Evolutionary conservation across 1,140 invertebrate species (phyloP), one percentile per base, ranked within the genome.

Genomic region (Trichonephila inaurata): DNA sequence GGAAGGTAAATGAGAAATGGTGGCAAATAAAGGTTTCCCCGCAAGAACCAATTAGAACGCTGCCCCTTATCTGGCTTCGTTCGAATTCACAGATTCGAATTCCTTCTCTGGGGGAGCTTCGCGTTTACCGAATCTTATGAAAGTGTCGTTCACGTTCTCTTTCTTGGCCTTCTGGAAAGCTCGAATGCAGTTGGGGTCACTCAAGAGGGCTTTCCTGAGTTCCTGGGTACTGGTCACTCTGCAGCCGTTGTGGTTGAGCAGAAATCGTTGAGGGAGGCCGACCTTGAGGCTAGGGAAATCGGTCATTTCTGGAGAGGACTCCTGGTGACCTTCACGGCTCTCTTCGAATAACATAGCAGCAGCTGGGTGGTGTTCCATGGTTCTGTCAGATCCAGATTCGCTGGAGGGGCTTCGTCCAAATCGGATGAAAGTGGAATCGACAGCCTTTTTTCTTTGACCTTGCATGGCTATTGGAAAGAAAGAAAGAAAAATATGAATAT

Each of bases 1-100:
- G 86, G 61, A 61, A 64, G 16, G 86, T 28, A 58, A 28, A 58
- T 77, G 33, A 28, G 28, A 77, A 77, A 33, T 77, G 72, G 28
- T 77, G 72, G 33, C 28, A 77, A 28, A 5, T 77, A 33, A 77
- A 77, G 62, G 62, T 64, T 77, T 77, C 72, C 28, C 72, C 72
- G 72, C 72, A 33, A 16, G 33, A 16, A 18, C 62, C 21, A 33
- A 40, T 77, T 40, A 2, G 33, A 77, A 77, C 72, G 24, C 14
- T 33, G 14, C 33, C 33, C 33, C 86, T 40, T 58, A 88, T 40
- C 86, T 88, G 33, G 72, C 60, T 61, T 83, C 51, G 21, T 58
- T 64, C 58, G 40, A 88, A 21, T 58, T 88, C 60, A 18, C 60
- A n/a, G 60, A 21, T 64, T 88, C 86, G 86, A 98, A 97, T 0